Base-by-base conservation (phyloP, 2,113 vertebrate genomes). In the Siniperca chuatsi region DNA sequence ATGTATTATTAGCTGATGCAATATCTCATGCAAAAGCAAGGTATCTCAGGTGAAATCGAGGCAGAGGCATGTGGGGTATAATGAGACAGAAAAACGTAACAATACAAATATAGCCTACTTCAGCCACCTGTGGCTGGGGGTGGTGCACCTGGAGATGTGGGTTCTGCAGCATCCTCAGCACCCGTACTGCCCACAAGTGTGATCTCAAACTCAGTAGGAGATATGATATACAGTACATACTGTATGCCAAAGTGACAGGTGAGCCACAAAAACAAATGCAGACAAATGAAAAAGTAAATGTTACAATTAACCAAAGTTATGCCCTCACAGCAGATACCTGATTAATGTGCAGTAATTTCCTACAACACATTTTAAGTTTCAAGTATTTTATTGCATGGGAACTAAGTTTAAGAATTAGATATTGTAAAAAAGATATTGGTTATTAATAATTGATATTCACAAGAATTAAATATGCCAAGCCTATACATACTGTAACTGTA, bases 101-200 rank as follows among this genome's bases (percentile, higher is more conserved):
- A 57, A 57, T 23, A 46, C 2, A 78, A 72, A 65, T 62, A 46
- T 9, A 82, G 57, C 23, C 23, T 25, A 4, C 18, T 4, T 54
- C 20, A 52, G 25, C 61, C 64, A 61, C 25, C n/a, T 52, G 54
- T 57, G 25, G 42, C 52, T 8, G n/a, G 70, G 54, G 64, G 57
- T 6, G n/a, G 48, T 81, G 40, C 60, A 82, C 40, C 79, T 73
- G 79, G 33, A 25, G 44, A 72, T 42, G 62, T 64, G 40, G 29
- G 64, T 29, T 42, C 65, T 61, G 44, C 69, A 44, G 58, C 35
- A 67, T 15, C 33, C 75, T 21, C 15, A 78, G 50, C 37, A 44
- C 42, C 8, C 9, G 42, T 44, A 44, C 12, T 5, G 18, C 48
- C 48, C 25, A 48, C 13, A 13, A n/a, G 64, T n/a, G 25, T 16